Base-by-base conservation (phyloP, 2,888 invertebrate species). In the Cerastoderma edule region DNA sequence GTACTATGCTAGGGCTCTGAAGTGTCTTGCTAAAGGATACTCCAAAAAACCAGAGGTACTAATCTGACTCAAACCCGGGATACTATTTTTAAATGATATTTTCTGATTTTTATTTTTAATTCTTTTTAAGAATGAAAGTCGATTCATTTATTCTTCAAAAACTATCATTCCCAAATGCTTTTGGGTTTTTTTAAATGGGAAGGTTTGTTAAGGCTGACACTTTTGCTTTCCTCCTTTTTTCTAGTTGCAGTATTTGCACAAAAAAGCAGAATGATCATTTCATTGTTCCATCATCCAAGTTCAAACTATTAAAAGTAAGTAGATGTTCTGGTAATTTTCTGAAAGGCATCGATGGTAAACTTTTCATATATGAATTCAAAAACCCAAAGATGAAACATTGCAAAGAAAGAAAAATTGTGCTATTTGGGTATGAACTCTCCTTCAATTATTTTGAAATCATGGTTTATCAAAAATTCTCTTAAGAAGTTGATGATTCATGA, bases 251-350 rank as follows among this genome's bases (percentile, higher is more conserved):
- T 63, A 91, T 94, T 33, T 94, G 94, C 84, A 84, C 80, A 6
- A 94, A 93, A 90, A 94, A 94, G 80, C 93, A 93, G 80, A 93
- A 93, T 75, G 83, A 89, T 22, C 94, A 94, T 82, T 93, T 94
- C 83, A 92, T 94, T 69, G 93, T 94, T 0, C 93, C 93, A 8
- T 85, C 89, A 24, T 84, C 88, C n/a, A 88, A 91, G 57, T 94
- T 94, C 80, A 86, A 82, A 27, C 83, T 92, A 6, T 50, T 90
- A 5, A 73, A 88, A 88, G 89, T 91, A 44, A n/a, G n/a, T n/a
- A n/a, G n/a, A n/a, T n/a, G n/a, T n/a, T n/a, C n/a, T n/a, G n/a
- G n/a, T n/a, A n/a, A n/a, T n/a, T n/a, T n/a, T n/a, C n/a, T n/a
- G n/a, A n/a, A n/a, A n/a, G n/a, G n/a, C n/a, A n/a, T n/a, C n/a